phyloP scores from a whole-genome alignment of 2,888 invertebrate genomes.

The Beris morrisii region DNA sequence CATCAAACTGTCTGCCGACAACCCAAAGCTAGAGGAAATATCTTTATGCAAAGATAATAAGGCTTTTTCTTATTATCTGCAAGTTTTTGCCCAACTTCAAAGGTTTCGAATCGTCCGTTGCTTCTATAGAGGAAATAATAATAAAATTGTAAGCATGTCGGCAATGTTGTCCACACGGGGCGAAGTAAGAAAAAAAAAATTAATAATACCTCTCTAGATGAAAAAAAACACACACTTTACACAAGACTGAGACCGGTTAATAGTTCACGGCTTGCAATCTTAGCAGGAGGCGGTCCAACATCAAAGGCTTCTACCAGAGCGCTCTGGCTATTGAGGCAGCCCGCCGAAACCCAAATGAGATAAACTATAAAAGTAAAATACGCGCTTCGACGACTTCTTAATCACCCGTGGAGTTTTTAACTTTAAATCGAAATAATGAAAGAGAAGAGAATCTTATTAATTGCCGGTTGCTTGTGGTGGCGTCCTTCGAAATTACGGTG shows the following conservation, averaged over 20 bases:
- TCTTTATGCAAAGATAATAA: constrained; percentile 28
- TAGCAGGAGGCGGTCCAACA: constrained; percentile 25
- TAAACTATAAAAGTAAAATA: constrained; percentile 9
- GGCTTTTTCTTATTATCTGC: constrained; percentile 25
- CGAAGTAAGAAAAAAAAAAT: constrained; percentile 10
- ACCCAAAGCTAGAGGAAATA: neutral
- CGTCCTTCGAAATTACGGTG: too few species aligned
- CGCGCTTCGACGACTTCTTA: constrained; percentile 25
- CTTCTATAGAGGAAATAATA: constrained; percentile 26
- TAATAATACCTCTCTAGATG: constrained; percentile 11
- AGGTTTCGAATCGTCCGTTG: constrained; percentile 18
- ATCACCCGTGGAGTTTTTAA: constrained; percentile 29
- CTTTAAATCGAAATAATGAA: constrained; percentile 24
- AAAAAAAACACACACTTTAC: constrained; percentile 19
- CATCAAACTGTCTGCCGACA: too few species aligned
- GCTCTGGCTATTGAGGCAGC: neutral
- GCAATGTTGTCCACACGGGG: constrained; percentile 11
- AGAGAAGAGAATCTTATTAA: constrained; percentile 26
- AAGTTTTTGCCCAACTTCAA: constrained; percentile 23
- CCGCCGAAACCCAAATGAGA: neutral
- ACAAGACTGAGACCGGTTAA: constrained; percentile 28
- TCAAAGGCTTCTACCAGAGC: constrained; percentile 18
- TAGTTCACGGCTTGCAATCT: constrained; percentile 31
- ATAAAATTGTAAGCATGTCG: constrained; percentile 30
- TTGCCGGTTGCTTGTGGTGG: neutral